Conservation (phyloP, 2,113 vertebrate genomes). For the Perca flavescens region DNA sequence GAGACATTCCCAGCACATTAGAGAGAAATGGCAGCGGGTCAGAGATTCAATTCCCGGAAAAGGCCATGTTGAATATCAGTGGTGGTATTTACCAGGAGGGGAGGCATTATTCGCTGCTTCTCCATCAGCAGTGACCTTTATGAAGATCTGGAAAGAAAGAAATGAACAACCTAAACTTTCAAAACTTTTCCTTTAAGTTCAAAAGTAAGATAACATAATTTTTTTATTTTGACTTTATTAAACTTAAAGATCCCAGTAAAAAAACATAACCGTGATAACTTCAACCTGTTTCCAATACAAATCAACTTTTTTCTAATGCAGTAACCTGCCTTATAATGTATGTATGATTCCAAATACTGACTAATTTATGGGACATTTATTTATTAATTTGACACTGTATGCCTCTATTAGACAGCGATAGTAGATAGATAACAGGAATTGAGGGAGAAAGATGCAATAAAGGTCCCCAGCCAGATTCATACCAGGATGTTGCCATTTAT, state of each 20-base stretch:
- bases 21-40: slow-evolving; percentile 17
- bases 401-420: not conserved
- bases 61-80: slow-evolving; percentile 44
- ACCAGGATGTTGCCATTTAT: not conserved
- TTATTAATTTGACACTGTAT: not conserved
- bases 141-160: slow-evolving; percentile 89
- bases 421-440: not conserved
- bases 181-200: slow-evolving; percentile 14
- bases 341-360: not conserved
- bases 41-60: slow-evolving; percentile 51
- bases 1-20: slow-evolving; percentile 13
- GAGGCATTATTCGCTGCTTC: slow-evolving; percentile 81
- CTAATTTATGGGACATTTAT: not conserved
- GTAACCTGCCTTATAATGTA: not conserved
- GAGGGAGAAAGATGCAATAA: not conserved
- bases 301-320: not conserved
- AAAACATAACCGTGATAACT: too few species aligned
- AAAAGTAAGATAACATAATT: not conserved
- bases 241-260: not conserved
- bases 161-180: slow-evolving; percentile 23
- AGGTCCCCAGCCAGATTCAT: not conserved
- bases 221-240: not conserved
- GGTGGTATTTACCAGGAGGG: slow-evolving; percentile 86
- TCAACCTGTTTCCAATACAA: not conserved
- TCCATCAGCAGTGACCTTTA: slow-evolving; percentile 93